Evolutionary conservation across 2,888 invertebrate genomes (phyloP).

Genomic region (Caenorhabditis imperialis): DNA sequence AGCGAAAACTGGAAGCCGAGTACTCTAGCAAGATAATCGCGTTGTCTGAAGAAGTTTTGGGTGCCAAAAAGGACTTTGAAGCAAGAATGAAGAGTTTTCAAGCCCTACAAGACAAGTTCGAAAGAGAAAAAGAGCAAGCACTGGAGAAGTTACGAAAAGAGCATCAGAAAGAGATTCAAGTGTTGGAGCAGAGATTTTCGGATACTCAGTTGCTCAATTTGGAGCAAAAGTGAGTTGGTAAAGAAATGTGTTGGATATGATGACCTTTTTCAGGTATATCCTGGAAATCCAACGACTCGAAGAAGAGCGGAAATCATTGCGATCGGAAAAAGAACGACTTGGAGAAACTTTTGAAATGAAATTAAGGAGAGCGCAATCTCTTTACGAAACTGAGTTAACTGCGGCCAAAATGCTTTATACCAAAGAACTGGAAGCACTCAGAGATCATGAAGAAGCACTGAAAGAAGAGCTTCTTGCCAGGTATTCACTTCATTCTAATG

Average conservation of each 20-base stretch:
- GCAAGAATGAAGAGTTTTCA: constrained; percentile 80
- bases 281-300: constrained; percentile 77
- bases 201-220: constrained; percentile 77
- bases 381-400: constrained; percentile 77
- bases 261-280: constrained; percentile 72
- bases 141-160: constrained; percentile 77
- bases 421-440: constrained; percentile 76
- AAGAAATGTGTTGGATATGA: too few species aligned
- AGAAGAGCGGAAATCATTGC: constrained; percentile 77
- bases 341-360: constrained; percentile 78
- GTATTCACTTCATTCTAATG: constrained; percentile 53
- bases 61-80: constrained; percentile 79
- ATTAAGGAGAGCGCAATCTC: constrained; percentile 75
- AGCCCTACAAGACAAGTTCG: constrained; percentile 78
- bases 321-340: constrained; percentile 77
- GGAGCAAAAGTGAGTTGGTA: constrained; percentile 75
- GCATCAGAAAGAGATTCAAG: constrained; percentile 78
- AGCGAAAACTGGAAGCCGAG: constrained; percentile 78
- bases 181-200: constrained; percentile 75
- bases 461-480: constrained; percentile 76
- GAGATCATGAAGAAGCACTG: constrained; percentile 77
- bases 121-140: constrained; percentile 77
- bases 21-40: constrained; percentile 79
- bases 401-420: constrained; percentile 77
- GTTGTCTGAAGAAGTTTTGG: constrained; percentile 79